phyloP scores from a whole-genome alignment of 2,888 invertebrate species.

The Epirrita christyi region DNA sequence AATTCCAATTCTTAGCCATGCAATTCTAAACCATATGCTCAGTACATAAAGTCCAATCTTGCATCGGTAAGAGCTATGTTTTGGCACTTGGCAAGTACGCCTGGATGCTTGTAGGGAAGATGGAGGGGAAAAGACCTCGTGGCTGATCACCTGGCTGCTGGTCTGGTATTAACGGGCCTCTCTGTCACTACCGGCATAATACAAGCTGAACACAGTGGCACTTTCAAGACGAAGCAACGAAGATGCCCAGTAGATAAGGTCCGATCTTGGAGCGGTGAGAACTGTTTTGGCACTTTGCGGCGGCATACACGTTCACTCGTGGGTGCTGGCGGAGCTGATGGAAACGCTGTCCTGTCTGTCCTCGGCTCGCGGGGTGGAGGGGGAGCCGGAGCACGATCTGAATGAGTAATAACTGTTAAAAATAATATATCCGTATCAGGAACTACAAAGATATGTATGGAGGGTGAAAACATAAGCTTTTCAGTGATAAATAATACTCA shows the following conservation, averaged over 20 bases:
- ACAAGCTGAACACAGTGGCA: too few species aligned
- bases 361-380: constrained; percentile 50
- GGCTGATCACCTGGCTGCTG: too few species aligned
- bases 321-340: constrained; percentile 45
- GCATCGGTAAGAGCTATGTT: not conserved
- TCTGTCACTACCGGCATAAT: too few species aligned
- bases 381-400: constrained; percentile 64
- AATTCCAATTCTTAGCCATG: not conserved
- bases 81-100: too few species aligned
- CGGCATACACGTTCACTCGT: constrained; percentile 41
- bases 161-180: too few species aligned
- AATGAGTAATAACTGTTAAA: constrained; percentile 16
- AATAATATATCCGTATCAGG: constrained; percentile 10
- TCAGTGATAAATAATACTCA: too few species aligned
- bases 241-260: not conserved
- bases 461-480: too few species aligned
- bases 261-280: not conserved
- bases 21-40: constrained; percentile 3
- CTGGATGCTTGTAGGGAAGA: too few species aligned
- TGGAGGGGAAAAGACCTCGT: too few species aligned
- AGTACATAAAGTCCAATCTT: constrained; percentile 12
- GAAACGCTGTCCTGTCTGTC: constrained; percentile 49
- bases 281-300: constrained; percentile 16
- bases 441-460: not conserved
- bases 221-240: too few species aligned